Base-by-base conservation (phyloP, 1,140 invertebrate species). In the Stegodyphus dumicola region DNA sequence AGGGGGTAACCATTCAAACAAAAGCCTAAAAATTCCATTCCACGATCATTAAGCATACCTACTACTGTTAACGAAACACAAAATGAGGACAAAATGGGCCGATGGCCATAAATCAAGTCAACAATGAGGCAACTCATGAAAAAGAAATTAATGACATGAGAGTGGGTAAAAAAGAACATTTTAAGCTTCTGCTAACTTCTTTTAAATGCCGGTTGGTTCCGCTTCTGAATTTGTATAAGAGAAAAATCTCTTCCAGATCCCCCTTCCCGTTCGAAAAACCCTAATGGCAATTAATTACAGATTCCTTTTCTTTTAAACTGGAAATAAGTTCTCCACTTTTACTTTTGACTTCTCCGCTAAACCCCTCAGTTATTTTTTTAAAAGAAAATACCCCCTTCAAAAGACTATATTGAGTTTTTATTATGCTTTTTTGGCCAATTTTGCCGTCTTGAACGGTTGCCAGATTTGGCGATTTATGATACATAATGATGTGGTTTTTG, bases 191-290 rank as follows among this genome's bases (percentile, higher is more conserved):
- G 70, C 80, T 74, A 66, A 75, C 70, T 83, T 83, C 80, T 83
- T 83, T 83, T 83, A 83, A 83, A 83, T 83, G 71, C 80, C 60
- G 60, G 70, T 83, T 83, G 80, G 80, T 83, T 83, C 80, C 80
- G 80, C 70, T 83, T 17, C 67, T 83, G 80, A 66, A 83, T 83
- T 83, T 83, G 80, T 71, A 83, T 83, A 83, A 83, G 60, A 67
- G 80, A 65, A 65, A 81, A 73, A 52, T 7, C 65, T n/a, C 71
- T 51, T 18, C 56, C 71, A n/a, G 15, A 9, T 48, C 52, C 5
- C 52, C 60, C 69, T 33, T 11, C n/a, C n/a, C 6, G 7, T 18
- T 66, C 69, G 75, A 81, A 83, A 74, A 53, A 17, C 49, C 17
- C n/a, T 56, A 11, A 75, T 67, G 60, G 80, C 80, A 83, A 83